Conservation (phyloP, 2,888 invertebrate genomes). For the Drepana falcataria region DNA sequence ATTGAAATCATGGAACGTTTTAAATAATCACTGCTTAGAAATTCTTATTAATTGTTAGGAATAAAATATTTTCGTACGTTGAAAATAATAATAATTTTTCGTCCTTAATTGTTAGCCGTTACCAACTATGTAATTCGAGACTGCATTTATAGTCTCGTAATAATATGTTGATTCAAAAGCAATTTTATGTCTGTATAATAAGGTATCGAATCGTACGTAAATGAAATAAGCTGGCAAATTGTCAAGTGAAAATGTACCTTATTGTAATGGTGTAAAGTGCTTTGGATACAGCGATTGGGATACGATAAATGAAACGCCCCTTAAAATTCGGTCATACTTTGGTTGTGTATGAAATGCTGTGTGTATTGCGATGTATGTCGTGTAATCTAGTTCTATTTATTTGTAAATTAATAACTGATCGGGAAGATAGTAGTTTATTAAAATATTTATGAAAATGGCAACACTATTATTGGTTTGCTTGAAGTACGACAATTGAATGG, state of each 20-base stretch:
- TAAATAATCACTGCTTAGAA: slow-evolving; percentile 24
- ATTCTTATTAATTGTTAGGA: slow-evolving; percentile 12
- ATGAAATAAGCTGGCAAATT: too few relatives aligned
- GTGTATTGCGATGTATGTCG: slow-evolving; percentile 28
- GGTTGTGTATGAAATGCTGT: slow-evolving; percentile 56
- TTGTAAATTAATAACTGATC: slow-evolving; percentile 9
- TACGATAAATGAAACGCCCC: not conserved
- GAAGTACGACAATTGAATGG: too few relatives aligned
- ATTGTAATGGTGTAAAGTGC: not conserved
- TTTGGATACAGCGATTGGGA: not conserved
- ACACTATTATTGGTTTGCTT: too few relatives aligned
- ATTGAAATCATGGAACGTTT: slow-evolving; percentile 3
- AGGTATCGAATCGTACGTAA: not conserved
- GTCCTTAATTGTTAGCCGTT: slow-evolving; percentile 1
- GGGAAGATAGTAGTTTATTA: too few relatives aligned
- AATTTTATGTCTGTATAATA: not conserved
- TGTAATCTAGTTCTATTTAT: slow-evolving; percentile 57
- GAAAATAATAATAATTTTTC: slow-evolving; percentile 6
- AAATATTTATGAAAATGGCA: too few relatives aligned
- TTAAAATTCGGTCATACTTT: slow-evolving; percentile 26
- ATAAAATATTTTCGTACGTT: slow-evolving; percentile 25
- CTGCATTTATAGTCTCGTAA: not conserved
- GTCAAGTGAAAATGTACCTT: not conserved
- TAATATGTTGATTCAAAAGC: not conserved
- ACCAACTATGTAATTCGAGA: not conserved